Evolutionary conservation across 2,113 vertebrate genomes (phyloP), one percentile per base, ranked within the genome.

Genomic region (Coptodon bakossiorum): DNA sequence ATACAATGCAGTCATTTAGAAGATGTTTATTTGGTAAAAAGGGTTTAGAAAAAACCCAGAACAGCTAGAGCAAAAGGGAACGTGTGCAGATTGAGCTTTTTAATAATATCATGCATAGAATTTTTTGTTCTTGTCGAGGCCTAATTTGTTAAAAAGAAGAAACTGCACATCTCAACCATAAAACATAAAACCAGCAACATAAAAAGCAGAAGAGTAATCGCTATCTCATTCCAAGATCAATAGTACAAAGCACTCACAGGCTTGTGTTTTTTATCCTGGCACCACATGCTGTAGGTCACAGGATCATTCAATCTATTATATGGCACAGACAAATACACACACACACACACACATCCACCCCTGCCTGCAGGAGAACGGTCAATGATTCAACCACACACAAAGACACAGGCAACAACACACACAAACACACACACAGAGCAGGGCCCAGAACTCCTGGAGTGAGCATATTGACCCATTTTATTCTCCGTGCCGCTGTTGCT

Each of bases 381-480:
- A 91, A 89, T 93, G 84, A 93, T 92, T 90, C 89, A 82, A 78
- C 22, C 80, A 88, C 43, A 83, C 53, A 80, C 68, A 83, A 50
- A 85, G 34, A 14, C 63, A 61, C 57, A 31, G 57, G 57, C 57
- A 61, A 61, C 57, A 61, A 61, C 57, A 61, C 8, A 61, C 57
- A 61, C 57, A 31, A 10, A 63, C 57, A 68, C 61, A 83, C 63
- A 88, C 10, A 81, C 66, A 48, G 84, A 83, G 53, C 48, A 52
- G 61, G 80, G 48, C 48, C 17, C 81, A 52, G 56, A 52, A 52
- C 71, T 91, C 87, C 81, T 92, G 85, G 84, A 90, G 84, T 86
- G 81, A 91, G 53, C 78, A 87, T 92, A 93, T 88, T 91, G 90
- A 92, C 90, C 86, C 82, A 86, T 88, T 91, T 88, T 85, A 80